A percentile compares a stretch with the other conserved stretches of the same genome.
Conservation (phyloP, 2,888 invertebrate genomes). For the Laothoe populi region DNA sequence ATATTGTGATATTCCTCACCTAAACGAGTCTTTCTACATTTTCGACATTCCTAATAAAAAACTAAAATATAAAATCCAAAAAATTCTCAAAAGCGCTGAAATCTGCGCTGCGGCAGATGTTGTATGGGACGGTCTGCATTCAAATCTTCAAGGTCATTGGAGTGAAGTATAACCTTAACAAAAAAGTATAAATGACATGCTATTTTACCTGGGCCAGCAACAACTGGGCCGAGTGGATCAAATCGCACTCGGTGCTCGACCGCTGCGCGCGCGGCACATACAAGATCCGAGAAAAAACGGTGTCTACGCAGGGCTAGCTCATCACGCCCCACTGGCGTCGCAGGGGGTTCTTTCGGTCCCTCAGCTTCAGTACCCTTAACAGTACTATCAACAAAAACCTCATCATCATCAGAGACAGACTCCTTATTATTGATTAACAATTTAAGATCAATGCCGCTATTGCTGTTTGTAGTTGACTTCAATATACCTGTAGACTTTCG, state of each 20-base stretch:
- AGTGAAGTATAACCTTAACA: too few species aligned
- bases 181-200: not conserved
- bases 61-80: too few species aligned
- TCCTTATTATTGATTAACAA: slow-evolving; percentile 46
- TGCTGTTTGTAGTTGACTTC: slow-evolving; percentile 72
- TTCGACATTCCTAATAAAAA: too few species aligned
- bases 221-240: slow-evolving; percentile 88
- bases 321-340: slow-evolving; percentile 91
- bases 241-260: slow-evolving; percentile 91
- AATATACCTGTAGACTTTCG: slow-evolving; percentile 79
- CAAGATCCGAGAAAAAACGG: slow-evolving; percentile 91
- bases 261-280: slow-evolving; percentile 89
- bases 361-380: slow-evolving; percentile 67
- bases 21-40: too few species aligned
- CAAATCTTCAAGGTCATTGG: too few species aligned
- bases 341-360: slow-evolving; percentile 88
- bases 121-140: too few species aligned
- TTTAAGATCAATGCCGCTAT: slow-evolving; percentile 61
- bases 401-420: slow-evolving; percentile 81
- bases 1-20: too few species aligned
- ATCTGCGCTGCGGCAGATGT: too few species aligned
- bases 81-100: too few species aligned
- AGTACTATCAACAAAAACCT: slow-evolving; percentile 85
- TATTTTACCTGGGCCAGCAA: slow-evolving; percentile 85
- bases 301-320: slow-evolving; percentile 91